Percentiles rank a stretch among this genome's conserved stretches.
Conservation (phyloP, 1,140 invertebrate genomes). For the Aphaenogaster ashmeadi region DNA sequence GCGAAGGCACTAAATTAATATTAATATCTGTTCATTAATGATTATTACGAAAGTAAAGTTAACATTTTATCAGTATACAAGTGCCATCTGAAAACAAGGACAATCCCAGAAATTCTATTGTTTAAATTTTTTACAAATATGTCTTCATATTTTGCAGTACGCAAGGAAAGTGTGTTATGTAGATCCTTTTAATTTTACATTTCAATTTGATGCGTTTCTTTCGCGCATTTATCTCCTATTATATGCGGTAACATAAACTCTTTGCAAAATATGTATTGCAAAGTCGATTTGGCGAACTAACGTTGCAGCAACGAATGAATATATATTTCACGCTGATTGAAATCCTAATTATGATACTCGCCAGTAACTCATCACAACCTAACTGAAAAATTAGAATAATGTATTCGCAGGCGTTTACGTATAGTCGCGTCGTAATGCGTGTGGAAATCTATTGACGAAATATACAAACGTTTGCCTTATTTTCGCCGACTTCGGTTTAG, state of each 20-base stretch:
- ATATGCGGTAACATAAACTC: conserved; percentile 16
- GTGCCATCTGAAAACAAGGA: conserved; percentile 49
- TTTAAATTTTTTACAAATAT: conserved; percentile 49
- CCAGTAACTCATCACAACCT: not conserved
- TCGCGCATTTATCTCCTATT: conserved; percentile 12
- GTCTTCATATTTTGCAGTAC: conserved; percentile 16
- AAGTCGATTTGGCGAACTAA: conserved; percentile 3
- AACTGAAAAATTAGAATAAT: conserved; percentile 35
- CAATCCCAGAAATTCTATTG: conserved; percentile 42
- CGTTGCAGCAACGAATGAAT: conserved; percentile 1
- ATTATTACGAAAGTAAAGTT: conserved; percentile 61
- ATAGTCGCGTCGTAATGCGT: conserved; percentile 22
- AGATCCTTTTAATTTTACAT: conserved; percentile 8
- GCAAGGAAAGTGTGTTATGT: conserved; percentile 26
- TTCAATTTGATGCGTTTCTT: conserved; percentile 20
- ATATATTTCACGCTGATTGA: conserved; percentile 2
- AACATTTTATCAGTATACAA: conserved; percentile 55
- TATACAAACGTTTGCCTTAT: conserved; percentile 60
- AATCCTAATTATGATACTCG: conserved; percentile 39
- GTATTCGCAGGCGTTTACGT: conserved; percentile 24
- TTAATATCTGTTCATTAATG: conserved; percentile 58
- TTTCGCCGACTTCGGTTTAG: conserved; percentile 43
- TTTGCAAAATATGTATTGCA: conserved; percentile 35
- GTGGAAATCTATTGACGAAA: conserved; percentile 48
- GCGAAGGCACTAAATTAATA: conserved; percentile 65